Base-by-base conservation (phyloP, 2,797 vertebrate species). In the Cryptoprocta ferox region DNA sequence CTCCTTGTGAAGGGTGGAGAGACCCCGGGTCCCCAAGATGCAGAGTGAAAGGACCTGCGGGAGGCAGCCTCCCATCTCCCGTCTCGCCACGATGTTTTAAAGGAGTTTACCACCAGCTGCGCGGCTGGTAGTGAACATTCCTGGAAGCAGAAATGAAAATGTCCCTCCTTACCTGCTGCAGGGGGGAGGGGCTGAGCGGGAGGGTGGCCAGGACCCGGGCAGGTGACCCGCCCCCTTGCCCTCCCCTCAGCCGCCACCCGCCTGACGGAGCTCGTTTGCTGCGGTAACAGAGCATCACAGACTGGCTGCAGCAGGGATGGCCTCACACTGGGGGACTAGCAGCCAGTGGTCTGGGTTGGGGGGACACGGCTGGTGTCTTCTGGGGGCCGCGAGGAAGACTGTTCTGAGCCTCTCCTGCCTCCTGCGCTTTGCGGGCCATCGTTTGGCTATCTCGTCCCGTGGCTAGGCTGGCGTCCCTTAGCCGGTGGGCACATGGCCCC, bases 241-340 rank as follows among this genome's bases (percentile, higher is more conserved):
- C 14, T 71, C n/a, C 3, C n/a, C 26, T 61, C 19, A 7, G 5
- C 53, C 65, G 26, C n/a, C 28, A 6, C 21, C 37, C 1, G 5
- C 4, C 21, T 13, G 2, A 19, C 4, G 32, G 12, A 37, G 45
- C 14, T 24, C 16, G 26, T 68, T 80, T 89, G 12, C n/a, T 3
- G 10, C 0, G 0, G 0, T 18, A 65, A 14, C 39, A 21, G 56
- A 78, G n/a, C 48, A 39, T 3, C 7, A 19, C 48, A 24, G n/a
- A 15, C 42, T 8, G 12, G 24, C 8, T 11, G 50, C 37, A 18
- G 1, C 12, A 68, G 37, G 35, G 71, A 18, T 35, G 16, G 2
- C 39, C 24, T 81, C 28, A 12, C n/a, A 2, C 35, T 26, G 39
- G 35, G 45, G 7, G 5, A 13, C 24, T 18, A 28, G 37, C 66